Percentiles rank a stretch among this genome's conserved stretches.
Conservation (phyloP, 2,888 invertebrate genomes). For the Nymphalis urticae region DNA sequence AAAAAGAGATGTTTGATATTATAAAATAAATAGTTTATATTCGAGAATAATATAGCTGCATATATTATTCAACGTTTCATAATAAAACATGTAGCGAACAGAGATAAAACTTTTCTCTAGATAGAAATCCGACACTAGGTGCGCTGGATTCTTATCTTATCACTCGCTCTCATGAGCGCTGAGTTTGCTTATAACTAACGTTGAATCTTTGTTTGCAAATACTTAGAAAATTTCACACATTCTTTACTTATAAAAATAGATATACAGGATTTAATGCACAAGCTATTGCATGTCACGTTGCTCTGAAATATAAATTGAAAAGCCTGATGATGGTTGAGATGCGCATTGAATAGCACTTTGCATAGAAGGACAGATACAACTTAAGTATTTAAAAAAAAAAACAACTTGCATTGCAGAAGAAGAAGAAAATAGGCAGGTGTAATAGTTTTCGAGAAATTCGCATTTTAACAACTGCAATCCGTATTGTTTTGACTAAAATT, state of each 20-base stretch:
- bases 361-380: too few relatives aligned
- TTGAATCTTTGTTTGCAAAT: constrained; percentile 9
- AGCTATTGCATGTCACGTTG: too few relatives aligned
- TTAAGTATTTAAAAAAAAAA: too few relatives aligned
- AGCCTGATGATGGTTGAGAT: too few relatives aligned
- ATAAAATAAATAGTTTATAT: neutral
- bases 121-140: constrained; percentile 21
- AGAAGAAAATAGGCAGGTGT: too few relatives aligned
- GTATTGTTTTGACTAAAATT: too few relatives aligned
- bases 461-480: too few relatives aligned
- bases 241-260: constrained; percentile 5
- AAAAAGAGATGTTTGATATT: too few relatives aligned
- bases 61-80: constrained; percentile 3
- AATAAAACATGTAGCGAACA: neutral
- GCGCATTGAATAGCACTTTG: too few relatives aligned
- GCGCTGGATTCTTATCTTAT: constrained; percentile 26
- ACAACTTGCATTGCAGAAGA: too few relatives aligned
- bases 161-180: constrained; percentile 7
- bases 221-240: constrained; percentile 4
- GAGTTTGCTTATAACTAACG: neutral
- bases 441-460: too few relatives aligned
- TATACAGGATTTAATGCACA: neutral
- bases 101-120: constrained; percentile 15
- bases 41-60: neutral
- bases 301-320: too few relatives aligned